Conservation (phyloP, 2,888 invertebrate genomes). For the Ennomos fuscantarius region DNA sequence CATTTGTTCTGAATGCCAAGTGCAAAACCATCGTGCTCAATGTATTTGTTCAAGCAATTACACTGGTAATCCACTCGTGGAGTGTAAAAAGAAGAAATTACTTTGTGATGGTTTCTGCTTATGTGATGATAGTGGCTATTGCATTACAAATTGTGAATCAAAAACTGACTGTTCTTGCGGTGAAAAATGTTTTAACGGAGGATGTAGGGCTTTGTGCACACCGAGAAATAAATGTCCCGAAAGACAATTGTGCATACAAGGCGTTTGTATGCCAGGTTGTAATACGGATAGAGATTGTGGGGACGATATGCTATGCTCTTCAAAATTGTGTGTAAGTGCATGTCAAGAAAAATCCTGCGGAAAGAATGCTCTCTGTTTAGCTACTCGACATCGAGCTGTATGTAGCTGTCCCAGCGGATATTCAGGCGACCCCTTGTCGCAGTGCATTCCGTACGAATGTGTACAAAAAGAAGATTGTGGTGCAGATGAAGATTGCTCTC, state of each 20-base stretch:
- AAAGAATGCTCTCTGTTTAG: conserved; percentile 91
- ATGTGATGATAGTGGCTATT: conserved; percentile 93
- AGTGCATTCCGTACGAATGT: conserved; percentile 92
- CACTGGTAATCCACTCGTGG: conserved; percentile 92
- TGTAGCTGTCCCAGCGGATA: conserved; percentile 95
- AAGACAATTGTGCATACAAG: conserved; percentile 91
- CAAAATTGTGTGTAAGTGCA: conserved; percentile 88
- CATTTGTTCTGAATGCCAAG: conserved; percentile 92
- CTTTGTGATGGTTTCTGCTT: conserved; percentile 91
- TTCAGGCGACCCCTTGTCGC: conserved; percentile 91
- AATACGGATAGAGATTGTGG: conserved; percentile 92
- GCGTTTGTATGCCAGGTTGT: conserved; percentile 92
- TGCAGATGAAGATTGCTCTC: conserved; percentile 89
- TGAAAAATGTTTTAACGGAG: conserved; percentile 90
- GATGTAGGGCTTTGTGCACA: conserved; percentile 90
- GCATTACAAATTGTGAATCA: conserved; percentile 88
- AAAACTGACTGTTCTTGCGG: conserved; percentile 92
- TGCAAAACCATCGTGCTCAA: conserved; percentile 93
- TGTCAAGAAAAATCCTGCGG: conserved; percentile 91
- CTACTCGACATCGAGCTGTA: conserved; percentile 92
- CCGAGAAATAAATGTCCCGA: conserved; percentile 88
- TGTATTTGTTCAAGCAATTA: conserved; percentile 94
- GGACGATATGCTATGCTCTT: conserved; percentile 89
- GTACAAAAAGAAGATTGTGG: conserved; percentile 91
- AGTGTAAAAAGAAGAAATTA: conserved; percentile 89